phyloP scores from a whole-genome alignment of 2,797 vertebrate genomes.

The Bradypus variegatus region DNA sequence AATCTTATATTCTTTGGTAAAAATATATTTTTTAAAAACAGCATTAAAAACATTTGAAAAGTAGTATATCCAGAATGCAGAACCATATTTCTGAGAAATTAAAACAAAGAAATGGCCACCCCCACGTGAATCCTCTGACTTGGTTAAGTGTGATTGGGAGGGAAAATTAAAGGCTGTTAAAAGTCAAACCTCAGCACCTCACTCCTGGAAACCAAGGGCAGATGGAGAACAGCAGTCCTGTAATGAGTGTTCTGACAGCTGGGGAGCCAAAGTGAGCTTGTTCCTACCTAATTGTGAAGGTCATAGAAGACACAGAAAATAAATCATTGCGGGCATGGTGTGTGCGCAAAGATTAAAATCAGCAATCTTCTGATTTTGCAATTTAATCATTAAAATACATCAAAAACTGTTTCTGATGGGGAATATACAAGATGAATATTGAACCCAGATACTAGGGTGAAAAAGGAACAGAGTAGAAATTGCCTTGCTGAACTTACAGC shows the following conservation, averaged over 20 bases:
- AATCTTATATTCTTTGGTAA: not conserved
- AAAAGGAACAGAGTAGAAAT: not conserved
- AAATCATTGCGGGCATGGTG: not conserved
- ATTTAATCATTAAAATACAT: constrained; percentile 22
- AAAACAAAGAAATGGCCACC: not conserved
- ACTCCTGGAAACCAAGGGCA: not conserved
- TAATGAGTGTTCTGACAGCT: no score
- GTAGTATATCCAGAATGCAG: constrained; percentile 21
- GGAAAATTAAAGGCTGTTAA: not conserved
- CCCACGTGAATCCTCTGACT: not conserved
- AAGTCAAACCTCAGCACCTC: not conserved
- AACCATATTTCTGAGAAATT: constrained; percentile 3
- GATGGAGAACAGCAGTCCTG: not conserved
- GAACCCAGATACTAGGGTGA: not conserved
- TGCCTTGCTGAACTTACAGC: not conserved
- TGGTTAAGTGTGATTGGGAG: not conserved
- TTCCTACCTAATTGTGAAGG: not conserved
- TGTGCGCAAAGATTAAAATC: not conserved
- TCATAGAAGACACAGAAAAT: not conserved
- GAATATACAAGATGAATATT: not conserved
- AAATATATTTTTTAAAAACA: not conserved
- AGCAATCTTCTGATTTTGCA: not conserved
- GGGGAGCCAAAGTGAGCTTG: not conserved
- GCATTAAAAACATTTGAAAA: constrained; percentile 10
- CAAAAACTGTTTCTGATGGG: not conserved